Evolutionary conservation across 2,797 vertebrate species (phyloP), one percentile per base, ranked within the genome.

Genomic region (Pipistrellus nathusii): DNA sequence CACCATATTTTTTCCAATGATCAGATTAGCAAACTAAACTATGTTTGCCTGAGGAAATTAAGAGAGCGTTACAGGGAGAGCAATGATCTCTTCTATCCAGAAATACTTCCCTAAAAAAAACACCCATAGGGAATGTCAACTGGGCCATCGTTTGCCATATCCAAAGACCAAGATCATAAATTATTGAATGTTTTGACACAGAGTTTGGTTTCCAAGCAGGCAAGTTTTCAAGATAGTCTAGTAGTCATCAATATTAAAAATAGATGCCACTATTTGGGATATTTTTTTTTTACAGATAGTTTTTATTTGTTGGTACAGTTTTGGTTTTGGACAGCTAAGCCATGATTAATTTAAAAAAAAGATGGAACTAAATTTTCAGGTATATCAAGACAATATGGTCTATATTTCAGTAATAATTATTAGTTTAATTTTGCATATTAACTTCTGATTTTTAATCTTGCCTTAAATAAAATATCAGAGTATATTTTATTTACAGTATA

Each of bases 81-180:
- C 8, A 90, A 72, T 66, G n/a, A 30, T 30, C 44, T 68, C 25
- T 91, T 90, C 94, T 62, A 91, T 48, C 7, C 71, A 82, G 27
- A 3, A 75, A 62, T 30, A 35, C 5, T 93, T 76, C 73, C 82
- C 7, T 81, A 81, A 89, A 89, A 93, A 85, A 88, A 82, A 81
- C 2, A 6, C 17, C 8, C 53, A 53, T 11, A 32, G 23, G 17
- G 23, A 95, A 94, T 78, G 92, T 69, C 76, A 55, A 38, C 25
- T 59, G 20, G 44, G 59, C 44, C 68, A 51, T 88, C 59, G 17
- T 38, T 92, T 91, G 73, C 48, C n/a, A 23, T 66, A 92, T 59
- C 55, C 76, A 68, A 94, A 96, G 72, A 59, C 17, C 27, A 88
- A 94, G 7, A 75, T n/a, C 57, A 30, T 92, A 92, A 94, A 96